phyloP scores from a whole-genome alignment of 2,797 vertebrate species.

The Chaetodon trifasciatus region DNA sequence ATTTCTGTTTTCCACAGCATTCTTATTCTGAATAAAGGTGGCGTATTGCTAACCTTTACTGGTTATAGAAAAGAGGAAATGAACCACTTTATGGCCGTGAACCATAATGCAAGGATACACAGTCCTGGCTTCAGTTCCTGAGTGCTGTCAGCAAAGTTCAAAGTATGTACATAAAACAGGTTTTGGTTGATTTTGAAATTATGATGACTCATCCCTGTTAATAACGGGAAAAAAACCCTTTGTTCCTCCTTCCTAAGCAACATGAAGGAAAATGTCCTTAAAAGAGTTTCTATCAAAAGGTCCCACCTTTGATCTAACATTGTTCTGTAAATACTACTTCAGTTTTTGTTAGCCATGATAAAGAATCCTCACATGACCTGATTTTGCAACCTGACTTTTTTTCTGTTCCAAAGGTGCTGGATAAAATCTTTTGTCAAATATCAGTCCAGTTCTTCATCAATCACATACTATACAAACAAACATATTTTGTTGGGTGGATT shows the following conservation, averaged over 20 bases:
- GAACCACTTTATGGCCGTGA: slow-evolving; percentile 82
- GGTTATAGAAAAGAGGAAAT: slow-evolving; percentile 85
- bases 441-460: slow-evolving; percentile 43
- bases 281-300: slow-evolving; percentile 74
- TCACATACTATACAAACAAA: slow-evolving; percentile 44
- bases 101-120: slow-evolving; percentile 75
- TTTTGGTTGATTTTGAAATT: slow-evolving; percentile 87
- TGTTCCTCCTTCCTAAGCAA: slow-evolving; percentile 78
- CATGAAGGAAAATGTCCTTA: slow-evolving; percentile 76
- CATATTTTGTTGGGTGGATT: slow-evolving; percentile 47
- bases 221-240: slow-evolving; percentile 75
- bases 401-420: slow-evolving; percentile 42
- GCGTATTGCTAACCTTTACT: slow-evolving; percentile 58
- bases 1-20: slow-evolving; percentile 41
- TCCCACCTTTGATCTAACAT: slow-evolving; percentile 70
- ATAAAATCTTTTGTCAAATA: slow-evolving; percentile 39
- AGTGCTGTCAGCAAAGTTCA: slow-evolving; percentile 80
- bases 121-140: slow-evolving; percentile 82
- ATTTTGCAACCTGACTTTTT: slow-evolving; percentile 23
- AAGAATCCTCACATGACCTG: slow-evolving; percentile 49
- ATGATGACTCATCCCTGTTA: slow-evolving; percentile 83
- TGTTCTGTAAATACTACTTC: slow-evolving; percentile 67
- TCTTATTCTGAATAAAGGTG: slow-evolving; percentile 55
- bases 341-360: slow-evolving; percentile 48
- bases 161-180: slow-evolving; percentile 86